Percentiles rank a stretch among this genome's conserved stretches.
phyloP scores from a whole-genome alignment of 2,888 invertebrate species.

The Aleiodes testaceus region DNA sequence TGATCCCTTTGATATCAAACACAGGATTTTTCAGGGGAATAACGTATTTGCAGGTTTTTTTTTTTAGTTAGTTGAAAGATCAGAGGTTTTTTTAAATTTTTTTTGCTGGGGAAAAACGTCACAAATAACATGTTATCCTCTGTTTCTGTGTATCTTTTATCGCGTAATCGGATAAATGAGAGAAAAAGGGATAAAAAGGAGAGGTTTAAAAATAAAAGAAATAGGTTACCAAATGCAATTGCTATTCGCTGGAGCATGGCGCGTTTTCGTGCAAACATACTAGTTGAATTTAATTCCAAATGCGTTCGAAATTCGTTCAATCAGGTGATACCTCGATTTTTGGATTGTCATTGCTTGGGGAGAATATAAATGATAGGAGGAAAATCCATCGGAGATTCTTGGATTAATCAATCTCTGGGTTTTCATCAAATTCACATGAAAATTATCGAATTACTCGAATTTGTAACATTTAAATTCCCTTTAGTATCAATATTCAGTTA shows the following conservation, averaged over 20 bases:
- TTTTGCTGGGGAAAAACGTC: too few relatives aligned
- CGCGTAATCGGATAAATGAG: too few relatives aligned
- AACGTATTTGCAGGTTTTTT: too few relatives aligned
- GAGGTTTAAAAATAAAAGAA: neutral
- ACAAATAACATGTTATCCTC: too few relatives aligned
- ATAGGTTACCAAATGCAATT: slow-evolving; percentile 6
- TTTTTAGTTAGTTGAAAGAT: neutral
- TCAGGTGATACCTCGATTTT: neutral
- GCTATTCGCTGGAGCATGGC: slow-evolving; percentile 7
- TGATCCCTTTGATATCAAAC: neutral
- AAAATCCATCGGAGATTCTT: neutral
- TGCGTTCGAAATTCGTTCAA: neutral
- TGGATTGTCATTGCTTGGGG: slow-evolving; percentile 1
- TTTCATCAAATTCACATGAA: neutral
- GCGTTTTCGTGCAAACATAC: neutral
- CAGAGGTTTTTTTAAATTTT: neutral
- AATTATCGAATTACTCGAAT: too few relatives aligned
- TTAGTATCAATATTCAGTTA: neutral
- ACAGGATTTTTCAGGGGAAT: too few relatives aligned
- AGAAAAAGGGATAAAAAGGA: neutral
- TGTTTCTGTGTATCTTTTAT: too few relatives aligned
- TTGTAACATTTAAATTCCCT: neutral
- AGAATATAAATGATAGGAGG: neutral
- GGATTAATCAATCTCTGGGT: neutral
- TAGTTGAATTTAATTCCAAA: slow-evolving; percentile 7